Percentiles rank a stretch among this genome's conserved stretches.
phyloP scores from a whole-genome alignment of 2,888 invertebrate genomes.

The Leucania comma region DNA sequence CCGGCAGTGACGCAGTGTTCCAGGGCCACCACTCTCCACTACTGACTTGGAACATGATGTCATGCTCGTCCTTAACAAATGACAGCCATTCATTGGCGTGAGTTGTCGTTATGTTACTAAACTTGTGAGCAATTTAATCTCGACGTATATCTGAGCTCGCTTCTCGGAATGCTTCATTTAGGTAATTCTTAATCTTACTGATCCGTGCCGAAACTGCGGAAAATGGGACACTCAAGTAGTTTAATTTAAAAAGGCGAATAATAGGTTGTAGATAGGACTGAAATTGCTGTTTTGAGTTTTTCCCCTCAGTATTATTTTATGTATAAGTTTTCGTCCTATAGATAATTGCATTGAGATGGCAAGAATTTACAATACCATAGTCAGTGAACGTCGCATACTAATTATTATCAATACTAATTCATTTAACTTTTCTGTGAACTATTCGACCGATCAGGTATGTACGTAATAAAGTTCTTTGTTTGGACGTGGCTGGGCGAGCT shows the following conservation, averaged over 20 bases:
- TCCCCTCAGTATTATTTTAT: too few relatives aligned
- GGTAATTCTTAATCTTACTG: conserved; percentile 37
- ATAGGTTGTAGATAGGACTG: not conserved
- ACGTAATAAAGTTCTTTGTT: conserved; percentile 54
- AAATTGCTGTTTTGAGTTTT: not conserved
- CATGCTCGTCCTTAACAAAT: conserved; percentile 70
- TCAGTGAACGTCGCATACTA: conserved; percentile 15
- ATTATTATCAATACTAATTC: conserved; percentile 33
- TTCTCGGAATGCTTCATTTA: conserved; percentile 62
- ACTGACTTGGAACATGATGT: conserved; percentile 66
- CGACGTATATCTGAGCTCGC: conserved; percentile 58
- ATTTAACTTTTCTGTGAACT: conserved; percentile 44
- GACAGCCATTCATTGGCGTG: conserved; percentile 66
- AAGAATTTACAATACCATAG: conserved; percentile 20
- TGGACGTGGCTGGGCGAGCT: conserved; percentile 56
- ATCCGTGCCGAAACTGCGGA: conserved; percentile 18
- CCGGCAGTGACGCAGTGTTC: conserved; percentile 42
- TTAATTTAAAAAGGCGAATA: not conserved
- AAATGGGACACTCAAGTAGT: conserved; percentile 12
- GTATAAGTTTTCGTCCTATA: not conserved
- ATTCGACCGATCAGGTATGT: conserved; percentile 45
- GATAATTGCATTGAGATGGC: not conserved
- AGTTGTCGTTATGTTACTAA: conserved; percentile 64
- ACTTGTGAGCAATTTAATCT: conserved; percentile 68
- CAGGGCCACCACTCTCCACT: conserved; percentile 40